phyloP scores from a whole-genome alignment of 2,797 vertebrate species.

The Anabacerthia variegaticeps region DNA sequence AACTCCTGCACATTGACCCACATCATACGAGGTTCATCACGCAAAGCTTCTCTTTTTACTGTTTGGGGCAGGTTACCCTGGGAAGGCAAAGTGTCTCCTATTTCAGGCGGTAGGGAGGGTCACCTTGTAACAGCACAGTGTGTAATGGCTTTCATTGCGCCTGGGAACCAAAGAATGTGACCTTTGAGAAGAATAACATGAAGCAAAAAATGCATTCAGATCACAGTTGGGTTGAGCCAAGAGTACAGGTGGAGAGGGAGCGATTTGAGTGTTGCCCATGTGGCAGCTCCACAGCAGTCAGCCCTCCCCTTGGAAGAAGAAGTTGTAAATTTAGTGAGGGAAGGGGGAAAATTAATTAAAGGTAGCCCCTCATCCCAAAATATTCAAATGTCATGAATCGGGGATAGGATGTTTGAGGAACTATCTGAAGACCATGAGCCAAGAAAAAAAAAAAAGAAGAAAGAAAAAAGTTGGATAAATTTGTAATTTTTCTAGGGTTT shows the following conservation, averaged over 20 bases:
- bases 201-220: conserved; percentile 36
- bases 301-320: neutral
- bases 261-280: neutral
- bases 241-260: conserved; percentile 20
- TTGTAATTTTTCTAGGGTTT: neutral
- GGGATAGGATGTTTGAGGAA: neutral
- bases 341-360: neutral
- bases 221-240: conserved; percentile 37
- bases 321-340: neutral
- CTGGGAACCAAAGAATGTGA: conserved; percentile 70
- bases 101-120: conserved; percentile 48
- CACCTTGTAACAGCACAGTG: conserved; percentile 10
- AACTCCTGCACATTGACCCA: neutral
- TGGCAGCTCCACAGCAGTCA: neutral
- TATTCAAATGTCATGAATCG: neutral
- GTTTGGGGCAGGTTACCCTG: neutral
- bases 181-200: conserved; percentile 63
- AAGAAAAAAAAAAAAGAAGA: neutral
- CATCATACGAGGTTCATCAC: neutral
- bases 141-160: conserved; percentile 58
- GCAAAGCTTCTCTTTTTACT: conserved; percentile 14
- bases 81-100: neutral
- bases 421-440: neutral
- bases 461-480: neutral
- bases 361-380: neutral